Base-by-base conservation (phyloP, 2,113 vertebrate species). In the Hemicordylus capensis region DNA sequence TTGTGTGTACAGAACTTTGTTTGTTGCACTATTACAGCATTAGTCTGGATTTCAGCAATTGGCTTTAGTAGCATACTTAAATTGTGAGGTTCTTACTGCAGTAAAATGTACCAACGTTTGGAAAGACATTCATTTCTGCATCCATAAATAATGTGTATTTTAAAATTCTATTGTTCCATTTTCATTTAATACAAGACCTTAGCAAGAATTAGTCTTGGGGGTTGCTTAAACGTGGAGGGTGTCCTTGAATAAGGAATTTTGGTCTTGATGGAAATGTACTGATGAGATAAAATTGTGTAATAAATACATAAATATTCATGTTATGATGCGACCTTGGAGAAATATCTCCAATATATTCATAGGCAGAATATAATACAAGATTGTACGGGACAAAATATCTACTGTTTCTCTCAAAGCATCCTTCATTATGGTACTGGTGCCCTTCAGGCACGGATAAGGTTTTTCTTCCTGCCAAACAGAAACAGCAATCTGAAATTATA, bases 301-400 rank as follows among this genome's bases (percentile, higher is more conserved):
- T 37, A 48, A 81, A 20, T 31, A 88, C 90, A 89, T 91, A 89
- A 89, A 91, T 90, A 88, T 82, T 85, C 37, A 48, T 78, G 14
- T 51, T 78, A 37, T 39, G 26, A 74, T 48, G 48, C 39, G 37
- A 69, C 72, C 28, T 73, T 51, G 20, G 37, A 83, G 39, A 87
- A 51, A 86, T 73, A 46, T 67, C 75, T 83, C 15, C 51, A 77
- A 14, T 82, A 70, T 48, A 78, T 83, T 75, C 44, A 56, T 87
- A 67, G 48, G 48, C 54, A 86, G 7, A 54, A 22, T 64, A 73
- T 87, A 85, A 82, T 48, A 31, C 1, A 85, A 78, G 79, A 58
- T 51, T 87, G 76, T 82, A 67, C 56, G 86, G n/a, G 61, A 80
- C 11, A 86, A 54, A 79, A 73, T 87, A 83, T 90, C 48, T 28